phyloP scores from a whole-genome alignment of 2,113 vertebrate genomes.

The Caretta caretta region DNA sequence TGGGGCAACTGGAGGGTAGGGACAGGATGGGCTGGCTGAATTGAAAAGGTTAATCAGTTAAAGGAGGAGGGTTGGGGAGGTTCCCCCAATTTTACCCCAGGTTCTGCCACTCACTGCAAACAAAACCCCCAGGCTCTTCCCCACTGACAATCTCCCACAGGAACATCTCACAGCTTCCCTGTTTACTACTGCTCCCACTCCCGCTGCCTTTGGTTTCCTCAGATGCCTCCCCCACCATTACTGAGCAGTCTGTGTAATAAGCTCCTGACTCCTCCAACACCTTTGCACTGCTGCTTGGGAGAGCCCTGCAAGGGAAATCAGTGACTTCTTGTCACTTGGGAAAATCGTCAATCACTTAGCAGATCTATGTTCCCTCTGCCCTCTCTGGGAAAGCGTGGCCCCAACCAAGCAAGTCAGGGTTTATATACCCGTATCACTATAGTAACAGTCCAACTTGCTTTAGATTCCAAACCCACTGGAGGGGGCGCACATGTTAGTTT shows the following conservation, averaged over 20 bases:
- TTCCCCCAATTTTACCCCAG: background rate
- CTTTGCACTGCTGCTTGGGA: background rate
- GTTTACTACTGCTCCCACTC: background rate
- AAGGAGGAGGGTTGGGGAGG: background rate
- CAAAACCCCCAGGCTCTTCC: background rate
- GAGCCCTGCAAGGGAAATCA: background rate
- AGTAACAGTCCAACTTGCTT: background rate
- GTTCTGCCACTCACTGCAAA: background rate
- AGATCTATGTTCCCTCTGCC: background rate
- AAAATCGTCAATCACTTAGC: background rate
- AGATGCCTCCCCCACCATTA: fast-evolving
- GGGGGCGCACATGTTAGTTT: background rate
- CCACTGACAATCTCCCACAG: background rate
- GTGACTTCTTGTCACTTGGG: background rate
- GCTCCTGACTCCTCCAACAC: background rate
- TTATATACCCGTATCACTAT: background rate
- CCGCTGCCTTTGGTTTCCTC: background rate
- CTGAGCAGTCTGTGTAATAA: background rate
- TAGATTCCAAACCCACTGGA: background rate
- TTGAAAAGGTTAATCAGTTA: background rate
- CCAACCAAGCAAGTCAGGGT: background rate
- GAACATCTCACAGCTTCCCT: background rate
- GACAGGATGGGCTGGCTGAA: background rate
- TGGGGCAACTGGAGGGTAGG: background rate
- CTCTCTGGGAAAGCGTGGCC: background rate